Conservation (phyloP, 2,888 invertebrate species). For the Agrotis exclamationis region DNA sequence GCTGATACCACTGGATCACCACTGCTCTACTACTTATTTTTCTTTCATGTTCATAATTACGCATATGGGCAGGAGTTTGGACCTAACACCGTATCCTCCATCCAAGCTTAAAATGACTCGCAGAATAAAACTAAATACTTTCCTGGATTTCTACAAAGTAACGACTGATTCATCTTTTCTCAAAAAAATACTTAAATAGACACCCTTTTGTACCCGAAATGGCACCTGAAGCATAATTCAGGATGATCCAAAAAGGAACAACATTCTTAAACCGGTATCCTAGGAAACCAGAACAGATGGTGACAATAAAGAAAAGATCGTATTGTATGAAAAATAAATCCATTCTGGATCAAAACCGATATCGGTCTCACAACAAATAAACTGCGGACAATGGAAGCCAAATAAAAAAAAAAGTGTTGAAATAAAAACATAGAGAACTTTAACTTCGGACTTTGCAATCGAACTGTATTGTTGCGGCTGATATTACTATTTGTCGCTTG, state of each 20-base stretch:
- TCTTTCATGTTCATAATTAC: too few relatives aligned
- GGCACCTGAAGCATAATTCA: slow-evolving; percentile 7
- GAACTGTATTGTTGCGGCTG: slow-evolving; percentile 50
- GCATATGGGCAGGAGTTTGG: too few relatives aligned
- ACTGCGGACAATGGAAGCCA: slow-evolving; percentile 57
- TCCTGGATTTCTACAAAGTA: too few relatives aligned
- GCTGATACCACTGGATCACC: too few relatives aligned
- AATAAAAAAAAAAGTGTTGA: slow-evolving; percentile 52
- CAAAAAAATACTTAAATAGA: slow-evolving; percentile 4
- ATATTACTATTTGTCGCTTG: slow-evolving; percentile 55
- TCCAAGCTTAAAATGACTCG: too few relatives aligned
- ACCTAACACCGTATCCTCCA: too few relatives aligned
- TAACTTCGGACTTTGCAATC: slow-evolving; percentile 60
- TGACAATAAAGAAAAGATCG: slow-evolving; percentile 47
- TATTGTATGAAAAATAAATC: slow-evolving; percentile 65
- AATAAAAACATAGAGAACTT: slow-evolving; percentile 61
- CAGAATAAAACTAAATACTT: too few relatives aligned
- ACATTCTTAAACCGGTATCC: slow-evolving; percentile 35
- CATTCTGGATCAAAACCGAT: slow-evolving; percentile 62
- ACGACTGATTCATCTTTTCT: background rate
- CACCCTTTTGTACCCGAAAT: background rate
- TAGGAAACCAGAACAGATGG: slow-evolving; percentile 44
- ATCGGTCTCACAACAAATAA: slow-evolving; percentile 65
- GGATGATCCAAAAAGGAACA: slow-evolving; percentile 30
- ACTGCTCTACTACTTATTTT: too few relatives aligned